Percentiles rank a stretch among this genome's conserved stretches.
Conservation (phyloP, 2,113 vertebrate species). For the Burhinus bistriatus region DNA sequence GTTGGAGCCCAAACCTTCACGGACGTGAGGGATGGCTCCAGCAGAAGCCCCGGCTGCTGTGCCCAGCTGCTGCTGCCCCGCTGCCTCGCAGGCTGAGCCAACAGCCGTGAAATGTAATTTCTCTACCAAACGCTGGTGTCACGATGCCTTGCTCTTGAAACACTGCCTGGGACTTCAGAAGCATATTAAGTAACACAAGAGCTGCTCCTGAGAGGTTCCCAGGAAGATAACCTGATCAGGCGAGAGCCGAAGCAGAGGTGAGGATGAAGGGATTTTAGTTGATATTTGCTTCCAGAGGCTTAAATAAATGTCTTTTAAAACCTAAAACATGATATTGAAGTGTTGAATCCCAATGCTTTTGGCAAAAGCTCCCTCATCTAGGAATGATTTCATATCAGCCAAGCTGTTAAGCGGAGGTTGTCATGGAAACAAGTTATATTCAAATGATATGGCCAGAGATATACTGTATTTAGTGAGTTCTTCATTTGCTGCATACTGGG, state of each 20-base stretch:
- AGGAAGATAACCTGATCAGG: conserved; percentile 44
- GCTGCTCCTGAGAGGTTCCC: neutral
- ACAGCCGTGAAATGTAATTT: conserved; percentile 41
- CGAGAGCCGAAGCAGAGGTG: neutral
- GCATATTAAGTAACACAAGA: conserved; percentile 44
- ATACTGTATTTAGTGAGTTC: conserved; percentile 71
- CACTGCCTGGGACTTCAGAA: conserved; percentile 49
- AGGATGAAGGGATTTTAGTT: conserved; percentile 29
- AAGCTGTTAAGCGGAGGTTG: conserved; percentile 74
- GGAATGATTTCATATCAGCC: conserved; percentile 72
- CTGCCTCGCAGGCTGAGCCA: conserved; percentile 7
- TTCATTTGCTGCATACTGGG: conserved; percentile 65
- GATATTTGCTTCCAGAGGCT: conserved; percentile 46
- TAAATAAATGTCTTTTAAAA: conserved; percentile 47
- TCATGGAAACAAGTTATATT: conserved; percentile 77
- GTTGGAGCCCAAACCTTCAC: neutral
- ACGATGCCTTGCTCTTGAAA: conserved; percentile 58
- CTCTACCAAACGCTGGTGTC: conserved; percentile 39
- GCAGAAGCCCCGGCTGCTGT: neutral
- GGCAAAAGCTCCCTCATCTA: conserved; percentile 66
- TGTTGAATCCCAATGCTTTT: conserved; percentile 52
- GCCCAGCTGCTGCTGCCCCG: conserved; percentile 8
- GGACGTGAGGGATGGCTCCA: neutral
- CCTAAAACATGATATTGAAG: conserved; percentile 36
- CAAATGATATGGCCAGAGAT: conserved; percentile 68